Conservation (phyloP, 1,140 invertebrate genomes). For the Phenacoccus solenopsis region DNA sequence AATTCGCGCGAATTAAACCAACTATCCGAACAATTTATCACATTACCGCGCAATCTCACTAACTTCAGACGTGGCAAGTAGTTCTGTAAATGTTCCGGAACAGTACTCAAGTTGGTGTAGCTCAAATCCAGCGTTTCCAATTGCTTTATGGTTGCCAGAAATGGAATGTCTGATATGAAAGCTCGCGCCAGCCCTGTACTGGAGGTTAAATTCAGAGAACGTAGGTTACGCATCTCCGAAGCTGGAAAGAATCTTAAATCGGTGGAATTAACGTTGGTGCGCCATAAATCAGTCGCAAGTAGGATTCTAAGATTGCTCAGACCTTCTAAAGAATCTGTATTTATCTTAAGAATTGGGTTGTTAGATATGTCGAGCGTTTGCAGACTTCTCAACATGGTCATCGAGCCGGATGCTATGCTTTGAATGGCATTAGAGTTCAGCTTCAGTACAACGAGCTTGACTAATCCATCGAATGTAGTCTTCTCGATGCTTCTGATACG, state of each 20-base stretch:
- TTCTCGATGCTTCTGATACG: slow-evolving; percentile 35
- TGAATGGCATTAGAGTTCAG: slow-evolving; percentile 54
- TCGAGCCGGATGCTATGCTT: slow-evolving; percentile 41
- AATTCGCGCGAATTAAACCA: background rate
- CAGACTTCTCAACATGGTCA: slow-evolving; percentile 48
- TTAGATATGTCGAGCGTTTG: slow-evolving; percentile 68
- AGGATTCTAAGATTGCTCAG: slow-evolving; percentile 60
- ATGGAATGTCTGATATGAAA: slow-evolving; percentile 52
- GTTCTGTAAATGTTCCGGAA: slow-evolving; percentile 52
- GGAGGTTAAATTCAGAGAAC: slow-evolving; percentile 54
- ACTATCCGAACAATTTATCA: slow-evolving; percentile 44
- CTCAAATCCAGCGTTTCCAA: slow-evolving; percentile 55
- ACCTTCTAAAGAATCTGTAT: slow-evolving; percentile 55
- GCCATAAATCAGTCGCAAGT: slow-evolving; percentile 43
- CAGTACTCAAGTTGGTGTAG: slow-evolving; percentile 43
- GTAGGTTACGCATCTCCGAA: slow-evolving; percentile 50
- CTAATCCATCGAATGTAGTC: background rate
- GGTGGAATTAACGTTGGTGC: slow-evolving; percentile 39
- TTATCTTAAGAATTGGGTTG: slow-evolving; percentile 55
- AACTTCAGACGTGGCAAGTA: slow-evolving; percentile 52
- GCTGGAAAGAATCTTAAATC: slow-evolving; percentile 54
- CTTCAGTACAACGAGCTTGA: slow-evolving; percentile 36
- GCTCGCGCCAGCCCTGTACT: slow-evolving; percentile 55
- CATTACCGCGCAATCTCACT: slow-evolving; percentile 45
- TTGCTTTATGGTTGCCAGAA: slow-evolving; percentile 51